Percentiles rank a stretch among this genome's conserved stretches.
Evolutionary conservation across 2,113 vertebrate species (phyloP).

Genomic region (Emydura subglobosa): DNA sequence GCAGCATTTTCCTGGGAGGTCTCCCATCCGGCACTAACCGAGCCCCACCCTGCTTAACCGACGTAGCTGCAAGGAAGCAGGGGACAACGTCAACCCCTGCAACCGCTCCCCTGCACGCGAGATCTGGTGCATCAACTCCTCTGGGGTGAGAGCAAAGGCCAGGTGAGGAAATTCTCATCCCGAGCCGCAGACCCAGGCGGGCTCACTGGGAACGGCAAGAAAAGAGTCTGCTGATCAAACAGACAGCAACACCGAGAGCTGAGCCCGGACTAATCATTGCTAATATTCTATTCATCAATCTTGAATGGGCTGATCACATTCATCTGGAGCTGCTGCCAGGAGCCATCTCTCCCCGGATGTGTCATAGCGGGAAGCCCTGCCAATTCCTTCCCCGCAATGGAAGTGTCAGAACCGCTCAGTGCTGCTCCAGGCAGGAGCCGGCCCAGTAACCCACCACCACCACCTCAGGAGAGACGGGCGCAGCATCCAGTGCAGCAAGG

Average conservation of each 20-base stretch:
- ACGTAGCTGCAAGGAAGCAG: too few species aligned
- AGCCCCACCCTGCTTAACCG: background rate
- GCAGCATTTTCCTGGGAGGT: background rate
- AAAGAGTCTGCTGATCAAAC: background rate
- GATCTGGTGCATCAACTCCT: background rate
- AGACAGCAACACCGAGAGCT: background rate
- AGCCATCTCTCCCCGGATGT: background rate
- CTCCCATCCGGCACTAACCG: background rate
- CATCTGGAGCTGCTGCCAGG: background rate
- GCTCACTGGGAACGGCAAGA: background rate
- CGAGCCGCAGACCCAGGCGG: background rate
- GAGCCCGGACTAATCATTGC: constrained; percentile 1
- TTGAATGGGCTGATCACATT: background rate
- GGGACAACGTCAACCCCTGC: too few species aligned
- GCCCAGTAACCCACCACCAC: background rate
- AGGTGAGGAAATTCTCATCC: background rate
- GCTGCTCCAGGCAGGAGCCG: background rate
- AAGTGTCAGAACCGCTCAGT: background rate
- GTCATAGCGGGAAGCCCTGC: background rate
- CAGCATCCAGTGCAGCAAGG: background rate
- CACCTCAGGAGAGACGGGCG: background rate
- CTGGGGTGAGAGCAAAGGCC: background rate
- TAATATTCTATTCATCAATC: background rate
- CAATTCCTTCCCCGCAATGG: background rate
- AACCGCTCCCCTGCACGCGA: background rate